phyloP scores from a whole-genome alignment of 2,888 invertebrate species.

The Gisinianus flammeolus region DNA sequence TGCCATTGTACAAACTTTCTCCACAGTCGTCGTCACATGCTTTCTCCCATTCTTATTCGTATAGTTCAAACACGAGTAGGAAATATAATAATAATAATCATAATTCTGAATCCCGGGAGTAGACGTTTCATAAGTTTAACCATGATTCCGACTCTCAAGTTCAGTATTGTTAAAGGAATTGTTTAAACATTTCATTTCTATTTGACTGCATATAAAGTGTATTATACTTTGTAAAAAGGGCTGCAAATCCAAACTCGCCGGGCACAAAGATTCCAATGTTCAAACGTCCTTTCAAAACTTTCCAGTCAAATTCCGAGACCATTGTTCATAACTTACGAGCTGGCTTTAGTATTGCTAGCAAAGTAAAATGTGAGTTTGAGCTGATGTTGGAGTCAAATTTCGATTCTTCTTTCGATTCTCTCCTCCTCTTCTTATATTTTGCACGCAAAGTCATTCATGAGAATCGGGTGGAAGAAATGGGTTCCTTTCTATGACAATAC shows the following conservation, averaged over 20 bases:
- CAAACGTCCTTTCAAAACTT: conserved; percentile 35
- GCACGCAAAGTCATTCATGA: conserved; percentile 21
- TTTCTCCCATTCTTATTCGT: neutral
- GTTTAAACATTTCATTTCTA: neutral
- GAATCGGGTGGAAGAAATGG: conserved; percentile 36
- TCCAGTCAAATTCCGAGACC: conserved; percentile 22
- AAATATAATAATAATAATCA: neutral
- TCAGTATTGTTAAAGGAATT: neutral
- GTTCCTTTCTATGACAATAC: neutral
- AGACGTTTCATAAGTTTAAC: neutral
- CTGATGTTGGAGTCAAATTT: conserved; percentile 20
- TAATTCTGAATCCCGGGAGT: neutral
- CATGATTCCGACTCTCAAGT: neutral
- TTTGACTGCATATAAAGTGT: neutral
- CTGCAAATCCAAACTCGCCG: neutral
- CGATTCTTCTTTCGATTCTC: conserved; percentile 9
- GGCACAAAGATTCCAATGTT: conserved; percentile 33
- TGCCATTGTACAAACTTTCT: neutral
- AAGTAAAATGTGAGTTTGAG: conserved; percentile 15
- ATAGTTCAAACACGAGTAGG: neutral
- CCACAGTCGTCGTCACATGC: neutral
- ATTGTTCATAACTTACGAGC: conserved; percentile 39
- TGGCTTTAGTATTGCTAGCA: neutral
- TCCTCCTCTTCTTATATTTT: conserved; percentile 10
- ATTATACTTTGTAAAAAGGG: neutral